phyloP scores from a whole-genome alignment of 2,113 vertebrate species.

The Xiphias gladius region DNA sequence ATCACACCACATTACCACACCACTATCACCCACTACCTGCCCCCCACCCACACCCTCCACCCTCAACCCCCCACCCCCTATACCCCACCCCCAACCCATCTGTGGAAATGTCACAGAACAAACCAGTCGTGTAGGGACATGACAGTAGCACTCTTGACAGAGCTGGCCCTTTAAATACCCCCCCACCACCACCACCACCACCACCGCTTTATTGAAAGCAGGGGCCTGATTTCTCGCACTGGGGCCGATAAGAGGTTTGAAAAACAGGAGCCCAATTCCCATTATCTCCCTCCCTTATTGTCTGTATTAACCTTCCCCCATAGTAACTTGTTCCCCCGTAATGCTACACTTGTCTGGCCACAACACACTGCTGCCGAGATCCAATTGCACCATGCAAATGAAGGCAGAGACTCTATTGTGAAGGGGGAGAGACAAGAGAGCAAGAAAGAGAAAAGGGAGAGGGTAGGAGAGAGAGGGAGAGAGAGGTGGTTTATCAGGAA shows the following conservation, averaged over 20 bases:
- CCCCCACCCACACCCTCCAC: too few species aligned
- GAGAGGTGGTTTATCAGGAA: constrained; percentile 85
- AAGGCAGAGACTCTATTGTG: constrained; percentile 90
- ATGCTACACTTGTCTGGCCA: constrained; percentile 97
- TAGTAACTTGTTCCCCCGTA: constrained; percentile 92
- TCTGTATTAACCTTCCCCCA: constrained; percentile 96
- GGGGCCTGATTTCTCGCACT: constrained; percentile 83
- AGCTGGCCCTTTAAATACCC: constrained; percentile 83
- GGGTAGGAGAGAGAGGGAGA: constrained; percentile 43
- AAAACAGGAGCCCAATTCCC: constrained; percentile 91
- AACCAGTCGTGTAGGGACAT: constrained; percentile 55
- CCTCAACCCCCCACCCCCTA: neutral
- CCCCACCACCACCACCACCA: too few species aligned
- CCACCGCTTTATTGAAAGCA: constrained; percentile 83
- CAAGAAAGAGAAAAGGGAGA: constrained; percentile 32
- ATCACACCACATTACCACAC: neutral
- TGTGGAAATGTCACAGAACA: constrained; percentile 69
- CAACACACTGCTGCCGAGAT: constrained; percentile 92
- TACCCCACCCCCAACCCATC: neutral
- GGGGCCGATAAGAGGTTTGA: constrained; percentile 88
- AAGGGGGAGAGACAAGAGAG: constrained; percentile 38
- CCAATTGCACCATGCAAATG: constrained; percentile 99
- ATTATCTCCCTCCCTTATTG: constrained; percentile 91
- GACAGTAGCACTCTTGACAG: constrained; percentile 63
- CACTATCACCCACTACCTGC: neutral